phyloP scores from a whole-genome alignment of 2,113 vertebrate genomes.

The Prionailurus viverrinus region DNA sequence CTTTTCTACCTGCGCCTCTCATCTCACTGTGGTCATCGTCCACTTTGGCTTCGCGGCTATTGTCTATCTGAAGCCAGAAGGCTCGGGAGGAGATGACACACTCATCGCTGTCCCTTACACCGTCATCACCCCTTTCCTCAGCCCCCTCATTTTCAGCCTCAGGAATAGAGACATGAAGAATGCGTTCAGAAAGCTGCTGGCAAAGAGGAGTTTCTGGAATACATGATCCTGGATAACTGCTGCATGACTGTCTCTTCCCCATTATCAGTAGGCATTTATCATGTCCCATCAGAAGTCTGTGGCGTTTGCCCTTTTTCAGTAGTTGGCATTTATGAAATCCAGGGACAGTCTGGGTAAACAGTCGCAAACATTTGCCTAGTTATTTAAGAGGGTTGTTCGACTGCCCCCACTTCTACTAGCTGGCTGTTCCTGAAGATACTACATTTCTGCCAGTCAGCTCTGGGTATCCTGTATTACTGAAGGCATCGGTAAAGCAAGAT shows the following conservation, averaged over 20 bases:
- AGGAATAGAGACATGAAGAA: constrained; percentile 80
- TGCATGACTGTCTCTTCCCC: not conserved
- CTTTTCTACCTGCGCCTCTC: constrained; percentile 75
- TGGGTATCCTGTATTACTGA: not conserved
- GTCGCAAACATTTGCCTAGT: not conserved
- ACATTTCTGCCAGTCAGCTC: not conserved
- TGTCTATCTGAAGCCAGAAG: constrained; percentile 69
- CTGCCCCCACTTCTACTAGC: not conserved
- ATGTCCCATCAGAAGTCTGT: not conserved
- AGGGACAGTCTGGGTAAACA: not conserved
- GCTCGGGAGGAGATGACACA: not conserved
- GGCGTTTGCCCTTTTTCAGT: not conserved
- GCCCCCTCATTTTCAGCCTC: constrained; percentile 77
- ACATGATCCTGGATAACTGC: not conserved
- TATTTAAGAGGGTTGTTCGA: not conserved
- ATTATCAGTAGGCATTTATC: not conserved
- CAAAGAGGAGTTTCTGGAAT: not conserved
- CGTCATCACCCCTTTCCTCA: constrained; percentile 70
- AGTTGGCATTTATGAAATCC: not conserved
- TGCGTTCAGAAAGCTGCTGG: constrained; percentile 50
- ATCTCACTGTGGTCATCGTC: constrained; percentile 74
- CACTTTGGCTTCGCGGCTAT: constrained; percentile 74
- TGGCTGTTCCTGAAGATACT: not conserved
- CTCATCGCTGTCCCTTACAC: constrained; percentile 59
- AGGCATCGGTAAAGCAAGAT: not conserved